phyloP scores from a whole-genome alignment of 2,888 invertebrate species.

The Ophioninae sp. region DNA sequence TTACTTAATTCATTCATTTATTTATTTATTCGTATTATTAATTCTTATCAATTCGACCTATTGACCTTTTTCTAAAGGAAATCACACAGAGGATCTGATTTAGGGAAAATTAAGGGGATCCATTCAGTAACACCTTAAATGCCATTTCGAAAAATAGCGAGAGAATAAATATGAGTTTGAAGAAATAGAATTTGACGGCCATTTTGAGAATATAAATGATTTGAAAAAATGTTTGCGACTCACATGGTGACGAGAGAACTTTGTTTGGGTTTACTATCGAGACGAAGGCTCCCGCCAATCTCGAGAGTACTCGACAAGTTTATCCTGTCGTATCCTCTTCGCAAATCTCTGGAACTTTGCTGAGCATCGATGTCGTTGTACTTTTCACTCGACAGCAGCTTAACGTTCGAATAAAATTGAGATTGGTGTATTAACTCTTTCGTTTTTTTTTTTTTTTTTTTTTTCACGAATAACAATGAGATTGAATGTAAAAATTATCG shows the following conservation, averaged over 20 bases:
- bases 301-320: conserved; percentile 41
- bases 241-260: conserved; percentile 84
- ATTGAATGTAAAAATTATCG: background rate
- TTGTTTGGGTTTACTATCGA: conserved; percentile 77
- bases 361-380: conserved; percentile 51
- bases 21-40: too few species aligned
- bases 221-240: too few species aligned
- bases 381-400: conserved; percentile 61
- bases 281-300: conserved; percentile 4
- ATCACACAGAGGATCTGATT: too few species aligned
- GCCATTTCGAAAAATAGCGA: too few species aligned
- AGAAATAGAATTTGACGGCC: too few species aligned
- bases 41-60: too few species aligned
- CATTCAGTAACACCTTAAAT: too few species aligned
- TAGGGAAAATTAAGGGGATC: too few species aligned
- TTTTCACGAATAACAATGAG: background rate
- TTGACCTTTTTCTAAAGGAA: too few species aligned
- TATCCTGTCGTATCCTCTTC: conserved; percentile 47
- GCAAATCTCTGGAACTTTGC: conserved; percentile 41
- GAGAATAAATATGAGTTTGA: too few species aligned
- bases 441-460: background rate
- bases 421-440: background rate
- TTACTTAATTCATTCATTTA: too few species aligned
- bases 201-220: too few species aligned
- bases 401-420: background rate